Evolutionary conservation across 2,797 vertebrate species (phyloP), one percentile per base, ranked within the genome.

Genomic region (Syngnathus rostellatus): DNA sequence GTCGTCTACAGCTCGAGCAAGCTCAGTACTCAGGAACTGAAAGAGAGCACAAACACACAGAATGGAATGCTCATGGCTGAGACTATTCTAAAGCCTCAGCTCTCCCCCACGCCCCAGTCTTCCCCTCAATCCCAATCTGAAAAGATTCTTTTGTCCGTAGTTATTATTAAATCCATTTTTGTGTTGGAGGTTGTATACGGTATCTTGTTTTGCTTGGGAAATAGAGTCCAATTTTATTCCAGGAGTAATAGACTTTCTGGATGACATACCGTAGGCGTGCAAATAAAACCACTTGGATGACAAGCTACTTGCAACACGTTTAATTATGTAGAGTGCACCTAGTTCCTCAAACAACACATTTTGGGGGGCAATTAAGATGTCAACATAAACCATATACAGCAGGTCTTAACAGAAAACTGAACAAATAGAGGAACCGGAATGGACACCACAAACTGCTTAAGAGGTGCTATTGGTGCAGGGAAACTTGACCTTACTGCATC

Each of bases 1-100:
- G 65, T 99, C 96, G 66, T 98, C 95, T 11, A 95, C 91, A 62
- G 96, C 93, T 9, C 91, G 92, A 71, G 94, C 93, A 81, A 99
- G 88, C 88, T 99, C 97, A 0, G 90, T 93, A 78, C 93, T 96
- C 68, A 99, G 92, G 82, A 92, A 93, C 95, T 98, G 86, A 17
- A 77, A 79, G 68, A 58, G 67, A 73, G 71, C 66, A 72, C 54
- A 72, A 65, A 73, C 48, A 79, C 50, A 66, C 54, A 60, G 63
- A 81, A 80, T 75, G 51, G 76, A 75, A 78, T 63, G 39, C 65
- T 76, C 64, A 68, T 68, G 64, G 71, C 61, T 50, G 46, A 75
- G 63, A 75, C 76, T 78, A 81, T 82, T 80, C 77, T 82, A 55
- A 57, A 73, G 66, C 57, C 38, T 58, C 58, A 60, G 39, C 65